phyloP scores from a whole-genome alignment of 2,797 vertebrate genomes.

The Xerus rutilus region DNA sequence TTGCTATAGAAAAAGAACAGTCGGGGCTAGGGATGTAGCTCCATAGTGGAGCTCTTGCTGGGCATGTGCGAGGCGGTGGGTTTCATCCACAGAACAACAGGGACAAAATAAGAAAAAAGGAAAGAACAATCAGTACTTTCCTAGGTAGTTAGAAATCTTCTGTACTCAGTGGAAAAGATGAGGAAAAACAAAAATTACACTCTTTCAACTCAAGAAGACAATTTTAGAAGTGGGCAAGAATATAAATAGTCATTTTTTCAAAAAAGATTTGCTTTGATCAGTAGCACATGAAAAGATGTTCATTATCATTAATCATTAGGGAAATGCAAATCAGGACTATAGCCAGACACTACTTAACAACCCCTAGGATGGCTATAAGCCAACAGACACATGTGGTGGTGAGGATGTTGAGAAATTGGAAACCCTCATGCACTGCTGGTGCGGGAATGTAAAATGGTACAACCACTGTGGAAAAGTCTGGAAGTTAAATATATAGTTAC shows the following conservation, averaged over 20 bases:
- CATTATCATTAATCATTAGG: neutral
- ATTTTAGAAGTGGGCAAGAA: neutral
- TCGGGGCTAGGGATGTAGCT: neutral
- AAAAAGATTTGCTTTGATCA: neutral
- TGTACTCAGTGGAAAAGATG: neutral
- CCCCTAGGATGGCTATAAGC: neutral
- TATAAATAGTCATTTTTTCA: neutral
- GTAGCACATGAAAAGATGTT: neutral
- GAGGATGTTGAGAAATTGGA: neutral
- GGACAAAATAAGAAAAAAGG: neutral
- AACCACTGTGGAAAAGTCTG: neutral
- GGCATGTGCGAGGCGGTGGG: neutral
- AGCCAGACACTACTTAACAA: neutral
- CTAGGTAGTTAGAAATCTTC: conserved; percentile 22
- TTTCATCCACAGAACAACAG: neutral
- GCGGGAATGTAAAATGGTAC: neutral
- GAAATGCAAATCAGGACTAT: neutral
- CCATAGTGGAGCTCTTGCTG: neutral
- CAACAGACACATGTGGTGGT: neutral
- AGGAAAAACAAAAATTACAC: neutral
- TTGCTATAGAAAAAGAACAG: neutral
- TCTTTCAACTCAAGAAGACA: neutral
- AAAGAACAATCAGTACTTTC: neutral
- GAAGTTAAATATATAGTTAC: neutral
- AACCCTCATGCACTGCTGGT: accelerated